Evolutionary conservation across 2,888 invertebrate genomes (phyloP).

Genomic region (Erebia palarica): DNA sequence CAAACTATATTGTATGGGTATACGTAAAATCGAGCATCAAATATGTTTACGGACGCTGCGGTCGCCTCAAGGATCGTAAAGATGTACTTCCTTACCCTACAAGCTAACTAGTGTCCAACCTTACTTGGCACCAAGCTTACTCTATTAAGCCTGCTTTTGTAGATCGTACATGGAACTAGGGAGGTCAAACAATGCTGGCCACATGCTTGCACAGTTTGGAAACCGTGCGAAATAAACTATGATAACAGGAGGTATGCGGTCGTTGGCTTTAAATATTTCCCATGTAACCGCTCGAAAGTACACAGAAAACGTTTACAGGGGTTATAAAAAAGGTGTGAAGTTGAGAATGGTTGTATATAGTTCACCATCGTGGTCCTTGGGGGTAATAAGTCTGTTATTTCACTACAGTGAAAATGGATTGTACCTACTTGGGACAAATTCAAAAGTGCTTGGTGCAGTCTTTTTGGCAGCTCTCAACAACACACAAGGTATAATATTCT

Average conservation of each 20-base stretch:
- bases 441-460: too few species aligned
- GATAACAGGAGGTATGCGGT: conserved; percentile 68
- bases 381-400: too few species aligned
- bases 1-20: conserved; percentile 34
- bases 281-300: conserved; percentile 34
- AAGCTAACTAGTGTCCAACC: conserved; percentile 53
- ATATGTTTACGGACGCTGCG: conserved; percentile 61
- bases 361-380: background rate
- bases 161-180: conserved; percentile 35
- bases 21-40: conserved; percentile 59
- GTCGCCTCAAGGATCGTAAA: conserved; percentile 68
- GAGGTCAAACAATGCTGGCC: conserved; percentile 35
- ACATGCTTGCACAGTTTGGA: conserved; percentile 58
- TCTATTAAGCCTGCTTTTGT: conserved; percentile 35
- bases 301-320: conserved; percentile 26
- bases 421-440: too few species aligned
- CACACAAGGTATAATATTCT: too few species aligned
- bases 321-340: conserved; percentile 17
- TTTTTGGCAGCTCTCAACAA: too few species aligned
- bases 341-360: background rate
- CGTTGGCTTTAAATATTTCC: conserved; percentile 58
- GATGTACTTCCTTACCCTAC: conserved; percentile 68
- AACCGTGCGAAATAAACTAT: conserved; percentile 73
- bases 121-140: conserved; percentile 49
- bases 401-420: too few species aligned